phyloP scores from a whole-genome alignment of 2,113 vertebrate genomes.

The Sander vitreus region DNA sequence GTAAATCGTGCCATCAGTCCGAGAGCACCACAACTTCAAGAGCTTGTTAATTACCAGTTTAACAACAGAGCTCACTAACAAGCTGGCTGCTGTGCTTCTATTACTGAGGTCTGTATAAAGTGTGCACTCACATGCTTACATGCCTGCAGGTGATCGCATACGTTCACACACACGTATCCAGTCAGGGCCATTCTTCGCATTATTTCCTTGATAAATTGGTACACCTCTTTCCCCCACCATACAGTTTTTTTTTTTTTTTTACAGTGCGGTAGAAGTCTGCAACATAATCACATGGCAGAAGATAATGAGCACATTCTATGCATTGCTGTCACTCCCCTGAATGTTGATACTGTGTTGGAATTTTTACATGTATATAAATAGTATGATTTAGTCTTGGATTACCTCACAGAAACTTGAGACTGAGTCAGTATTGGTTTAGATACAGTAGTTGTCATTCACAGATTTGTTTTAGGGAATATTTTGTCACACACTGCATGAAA shows the following conservation, averaged over 20 bases:
- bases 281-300: constrained; percentile 20
- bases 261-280: not conserved
- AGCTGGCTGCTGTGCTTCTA: constrained; percentile 14
- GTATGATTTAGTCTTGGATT: not conserved
- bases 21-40: not conserved
- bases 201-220: constrained; percentile 4
- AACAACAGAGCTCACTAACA: constrained; percentile 22
- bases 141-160: constrained; percentile 16
- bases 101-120: constrained; percentile 16
- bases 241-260: not conserved
- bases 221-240: not conserved
- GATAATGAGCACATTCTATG: constrained; percentile 26
- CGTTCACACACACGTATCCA: constrained; percentile 3
- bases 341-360: not conserved
- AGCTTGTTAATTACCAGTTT: constrained; percentile 37
- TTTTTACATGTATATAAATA: constrained; percentile 12
- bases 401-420: not conserved
- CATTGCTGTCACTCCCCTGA: constrained; percentile 23
- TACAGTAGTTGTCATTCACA: not conserved
- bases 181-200: constrained; percentile 6
- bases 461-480: not conserved
- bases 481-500: not conserved
- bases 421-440: not conserved
- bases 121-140: not conserved
- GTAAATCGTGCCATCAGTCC: not conserved